Base-by-base conservation (phyloP, 1,140 invertebrate species). In the Globodera rostochiensis region DNA sequence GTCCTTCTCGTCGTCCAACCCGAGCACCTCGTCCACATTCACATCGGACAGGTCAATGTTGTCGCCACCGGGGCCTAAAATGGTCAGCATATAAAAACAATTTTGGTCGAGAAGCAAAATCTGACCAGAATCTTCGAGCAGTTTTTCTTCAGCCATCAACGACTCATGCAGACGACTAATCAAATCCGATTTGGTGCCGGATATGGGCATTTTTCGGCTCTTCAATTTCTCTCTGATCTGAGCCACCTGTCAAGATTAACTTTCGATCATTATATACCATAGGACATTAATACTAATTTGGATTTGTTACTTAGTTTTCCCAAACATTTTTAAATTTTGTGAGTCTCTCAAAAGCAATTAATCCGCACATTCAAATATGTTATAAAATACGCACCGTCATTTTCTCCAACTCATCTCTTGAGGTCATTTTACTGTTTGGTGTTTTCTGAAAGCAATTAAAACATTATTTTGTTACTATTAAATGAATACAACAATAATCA, bases 161-260 rank as follows among this genome's bases (percentile, higher is more conserved):
- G 66, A 67, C 21, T 84, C 84, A 74, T 73, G 67, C 19, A 84
- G 75, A 77, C 84, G 84, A 46, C 46, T 79, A 11, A 84, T 66
- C 19, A 84, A 67, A 6, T 86, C 84, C 49, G 67, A 45, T 60
- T 84, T 84, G 4, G 84, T 85, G 36, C 84, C 84, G 75, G 66
- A 77, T 1, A 64, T 67, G 13, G 74, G 64, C n/a, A 84, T 57
- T 47, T 75, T 82, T 21, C 80, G 60, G 19, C 64, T 53, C 73
- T 84, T 84, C 60, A 84, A 69, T 71, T 86, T 85, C 49, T 84
- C 84, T 19, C 79, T 86, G 8, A 84, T 47, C 49, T 86, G 84
- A 9, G 66, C 49, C 25, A 84, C 77, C 84, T 84, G 64, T 53
- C 80, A 69, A 46, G 60, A 46, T n/a, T 49, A 82, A 21, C 47